Conservation (phyloP, 2,888 invertebrate genomes). For the Rhingia campestris region DNA sequence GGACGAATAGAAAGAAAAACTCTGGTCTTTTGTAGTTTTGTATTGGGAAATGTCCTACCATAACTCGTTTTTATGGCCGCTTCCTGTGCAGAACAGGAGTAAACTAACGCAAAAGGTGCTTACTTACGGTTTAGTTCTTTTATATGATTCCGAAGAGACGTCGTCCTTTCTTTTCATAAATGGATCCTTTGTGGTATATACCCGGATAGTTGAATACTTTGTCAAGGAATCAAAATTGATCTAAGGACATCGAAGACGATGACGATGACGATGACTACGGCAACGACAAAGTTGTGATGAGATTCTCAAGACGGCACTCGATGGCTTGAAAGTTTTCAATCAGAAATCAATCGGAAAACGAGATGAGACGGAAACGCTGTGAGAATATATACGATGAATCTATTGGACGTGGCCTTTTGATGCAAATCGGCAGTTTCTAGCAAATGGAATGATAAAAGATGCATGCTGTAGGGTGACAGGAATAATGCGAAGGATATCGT, state of each 20-base stretch:
- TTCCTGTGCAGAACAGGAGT: conserved; percentile 59
- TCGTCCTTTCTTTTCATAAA: not conserved
- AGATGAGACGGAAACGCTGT: conserved; percentile 65
- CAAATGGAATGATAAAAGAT: conserved; percentile 51
- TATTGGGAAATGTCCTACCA: conserved; percentile 59
- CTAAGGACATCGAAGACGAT: conserved; percentile 28
- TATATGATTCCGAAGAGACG: conserved; percentile 7
- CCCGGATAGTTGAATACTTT: conserved; percentile 17
- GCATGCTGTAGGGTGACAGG: conserved; percentile 34
- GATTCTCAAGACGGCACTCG: conserved; percentile 56
- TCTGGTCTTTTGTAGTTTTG: conserved; percentile 25
- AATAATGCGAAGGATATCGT: not conserved
- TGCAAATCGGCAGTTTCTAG: conserved; percentile 53
- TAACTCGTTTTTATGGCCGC: conserved; percentile 64
- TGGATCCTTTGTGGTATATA: not conserved
- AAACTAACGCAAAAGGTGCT: conserved; percentile 46
- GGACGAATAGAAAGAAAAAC: conserved; percentile 34
- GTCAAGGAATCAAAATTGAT: conserved; percentile 50
- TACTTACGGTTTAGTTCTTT: conserved; percentile 50
- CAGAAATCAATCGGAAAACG: conserved; percentile 74
- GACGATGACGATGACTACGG: not conserved
- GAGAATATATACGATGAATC: conserved; percentile 59
- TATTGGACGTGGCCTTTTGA: conserved; percentile 62
- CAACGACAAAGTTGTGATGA: conserved; percentile 50
- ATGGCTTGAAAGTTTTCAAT: conserved; percentile 68